Evolutionary conservation across 2,113 vertebrate genomes (phyloP).

Genomic region (Pomatorhinus ruficollis): DNA sequence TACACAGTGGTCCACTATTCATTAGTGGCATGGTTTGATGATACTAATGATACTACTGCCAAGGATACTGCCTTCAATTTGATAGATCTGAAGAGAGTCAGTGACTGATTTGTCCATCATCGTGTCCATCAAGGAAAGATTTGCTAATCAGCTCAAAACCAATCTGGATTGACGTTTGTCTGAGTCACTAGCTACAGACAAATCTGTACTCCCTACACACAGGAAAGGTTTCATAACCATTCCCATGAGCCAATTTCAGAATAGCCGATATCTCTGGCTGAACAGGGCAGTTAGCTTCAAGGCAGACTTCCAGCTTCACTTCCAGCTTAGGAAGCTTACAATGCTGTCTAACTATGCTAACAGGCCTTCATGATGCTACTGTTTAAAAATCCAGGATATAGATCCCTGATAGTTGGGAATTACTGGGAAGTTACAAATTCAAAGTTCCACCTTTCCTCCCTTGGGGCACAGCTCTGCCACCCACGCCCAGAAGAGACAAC

Average conservation of each 20-base stretch:
- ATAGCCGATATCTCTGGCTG: not conserved
- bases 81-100: not conserved
- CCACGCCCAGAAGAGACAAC: accelerated
- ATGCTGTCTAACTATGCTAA: not conserved
- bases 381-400: not conserved
- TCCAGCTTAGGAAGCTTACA: not conserved
- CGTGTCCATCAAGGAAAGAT: not conserved
- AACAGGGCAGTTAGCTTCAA: not conserved
- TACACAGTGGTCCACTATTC: not conserved
- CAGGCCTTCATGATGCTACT: not conserved
- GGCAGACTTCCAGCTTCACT: not conserved
- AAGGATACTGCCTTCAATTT: not conserved
- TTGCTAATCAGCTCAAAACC: not conserved
- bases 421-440: not conserved
- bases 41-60: not conserved
- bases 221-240: not conserved
- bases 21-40: not conserved
- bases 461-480: not conserved
- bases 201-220: not conserved
- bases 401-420: not conserved
- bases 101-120: not conserved
- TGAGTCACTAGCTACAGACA: not conserved
- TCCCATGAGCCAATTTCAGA: not conserved
- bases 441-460: not conserved
- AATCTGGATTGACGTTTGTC: not conserved